Conservation (phyloP, 2,797 vertebrate genomes). For the Champsocephalus esox region DNA sequence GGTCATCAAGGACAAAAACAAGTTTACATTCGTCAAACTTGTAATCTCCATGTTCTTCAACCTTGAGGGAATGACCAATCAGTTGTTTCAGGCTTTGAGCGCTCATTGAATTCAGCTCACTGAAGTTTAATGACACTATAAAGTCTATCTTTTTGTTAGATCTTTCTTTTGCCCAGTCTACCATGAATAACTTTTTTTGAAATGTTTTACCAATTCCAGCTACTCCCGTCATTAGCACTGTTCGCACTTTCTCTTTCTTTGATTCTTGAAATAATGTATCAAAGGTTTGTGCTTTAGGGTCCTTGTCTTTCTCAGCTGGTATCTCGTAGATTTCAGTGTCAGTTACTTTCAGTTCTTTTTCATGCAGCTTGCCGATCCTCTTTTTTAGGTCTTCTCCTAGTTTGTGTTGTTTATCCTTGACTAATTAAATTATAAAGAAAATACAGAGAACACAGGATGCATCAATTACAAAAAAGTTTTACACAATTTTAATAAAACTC, state of each 20-base stretch:
- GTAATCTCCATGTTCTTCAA: fast-evolving
- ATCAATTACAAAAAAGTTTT: neutral
- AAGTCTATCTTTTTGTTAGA: neutral
- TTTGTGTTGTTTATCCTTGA: fast-evolving
- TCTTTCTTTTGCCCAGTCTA: constrained; percentile 13
- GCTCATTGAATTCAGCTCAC: constrained; percentile 45
- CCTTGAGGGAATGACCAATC: constrained; percentile 11
- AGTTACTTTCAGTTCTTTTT: fast-evolving
- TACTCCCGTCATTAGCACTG: constrained; percentile 58
- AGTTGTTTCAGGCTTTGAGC: constrained; percentile 48
- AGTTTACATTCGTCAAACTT: constrained; percentile 37
- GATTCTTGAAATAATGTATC: neutral
- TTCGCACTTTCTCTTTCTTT: constrained; percentile 1
- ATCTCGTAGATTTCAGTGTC: constrained; percentile 8
- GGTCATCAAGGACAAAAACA: constrained; percentile 68
- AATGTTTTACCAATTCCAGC: constrained; percentile 68
- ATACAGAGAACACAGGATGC: neutral
- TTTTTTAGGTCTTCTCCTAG: neutral
- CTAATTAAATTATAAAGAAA: neutral
- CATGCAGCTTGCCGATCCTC: neutral
- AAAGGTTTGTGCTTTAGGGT: neutral
- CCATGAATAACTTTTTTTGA: constrained; percentile 36
- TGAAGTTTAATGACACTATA: constrained; percentile 53
- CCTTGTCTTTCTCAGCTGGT: fast-evolving
- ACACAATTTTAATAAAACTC: neutral